Base-by-base conservation (phyloP, 2,113 vertebrate genomes). In the Rhea americana region DNA sequence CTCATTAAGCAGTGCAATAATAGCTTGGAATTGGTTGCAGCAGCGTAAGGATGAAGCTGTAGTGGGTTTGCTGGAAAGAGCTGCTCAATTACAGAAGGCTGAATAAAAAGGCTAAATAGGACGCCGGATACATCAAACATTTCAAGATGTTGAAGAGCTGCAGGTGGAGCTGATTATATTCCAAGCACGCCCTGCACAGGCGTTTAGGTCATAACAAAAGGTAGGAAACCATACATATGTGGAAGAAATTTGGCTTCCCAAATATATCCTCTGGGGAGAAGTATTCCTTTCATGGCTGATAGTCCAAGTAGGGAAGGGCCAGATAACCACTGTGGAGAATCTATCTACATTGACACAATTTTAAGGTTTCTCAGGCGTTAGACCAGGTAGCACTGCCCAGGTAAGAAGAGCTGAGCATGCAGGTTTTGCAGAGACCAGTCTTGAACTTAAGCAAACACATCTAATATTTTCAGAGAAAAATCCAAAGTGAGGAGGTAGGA, bases 1-100 rank as follows among this genome's bases (percentile, higher is more conserved):
- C 79, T 96, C 97, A 96, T 97, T 97, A 96, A 96, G 80, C 96
- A 96, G 93, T 50, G 87, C 87, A 93, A 85, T 96, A 94, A 96
- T 94, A 91, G 93, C 90, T 28, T 93, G 93, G 94, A 94, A 91
- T 87, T 82, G 59, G 13, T 77, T 96, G 59, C 89, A 85, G 82
- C 76, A 56, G 73, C 68, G 51, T 61, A 35, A 85, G 82, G 91
- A 92, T 93, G 93, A 91, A 94, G 92, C 82, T 96, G 84, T 72
- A 73, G 94, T 55, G 85, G 79, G 55, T 85, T 72, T 89, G 83
- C 92, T 93, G 87, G 87, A 71, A 82, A 90, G 89, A 85, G 85
- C 74, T 73, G 93, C 84, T 93, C 89, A 15, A 48, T 68, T 93
- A 35, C 53, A 84, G 87, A 25, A 25, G 79, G 82, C 74, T 65